These are phyloP conservation scores for Pristionchus pacificus DNA, from an alignment of 1,140 invertebrate genomes.

Conservation along the genomic window DNA sequence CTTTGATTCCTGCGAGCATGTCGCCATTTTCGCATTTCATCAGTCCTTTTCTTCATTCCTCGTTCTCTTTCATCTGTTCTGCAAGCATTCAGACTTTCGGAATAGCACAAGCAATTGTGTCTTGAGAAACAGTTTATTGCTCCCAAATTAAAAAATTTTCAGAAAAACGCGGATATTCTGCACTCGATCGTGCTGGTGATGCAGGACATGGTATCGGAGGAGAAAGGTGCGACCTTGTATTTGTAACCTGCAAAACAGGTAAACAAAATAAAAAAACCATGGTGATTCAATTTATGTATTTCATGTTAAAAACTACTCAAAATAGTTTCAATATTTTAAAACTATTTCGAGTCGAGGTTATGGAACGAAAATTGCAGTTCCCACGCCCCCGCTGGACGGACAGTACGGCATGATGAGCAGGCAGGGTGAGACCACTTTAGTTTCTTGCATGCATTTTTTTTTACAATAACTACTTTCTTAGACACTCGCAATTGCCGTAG, in stretches of 20 bases:
- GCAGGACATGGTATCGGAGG: conserved; percentile 47
- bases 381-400: conserved; percentile 4
- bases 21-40: too few species aligned
- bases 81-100: too few species aligned
- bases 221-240: conserved; percentile 13
- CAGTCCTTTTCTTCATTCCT: too few species aligned
- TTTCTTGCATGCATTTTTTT: too few species aligned
- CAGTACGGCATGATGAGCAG: not conserved
- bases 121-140: not conserved
- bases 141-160: conserved; percentile 23
- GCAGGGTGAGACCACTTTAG: too few species aligned
- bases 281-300: not conserved
- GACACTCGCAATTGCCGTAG: too few species aligned
- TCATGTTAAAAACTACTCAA: not conserved
- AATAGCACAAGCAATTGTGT: not conserved
- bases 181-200: conserved; percentile 51
- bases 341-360: not conserved
- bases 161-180: conserved; percentile 54
- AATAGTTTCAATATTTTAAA: not conserved
- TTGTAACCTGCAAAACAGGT: not conserved
- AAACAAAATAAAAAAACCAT: not conserved
- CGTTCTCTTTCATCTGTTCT: too few species aligned
- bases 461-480: too few species aligned
- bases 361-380: not conserved
- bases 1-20: too few species aligned